phyloP scores from a whole-genome alignment of 1,140 invertebrate species.

The Octopus bimaculoides region DNA sequence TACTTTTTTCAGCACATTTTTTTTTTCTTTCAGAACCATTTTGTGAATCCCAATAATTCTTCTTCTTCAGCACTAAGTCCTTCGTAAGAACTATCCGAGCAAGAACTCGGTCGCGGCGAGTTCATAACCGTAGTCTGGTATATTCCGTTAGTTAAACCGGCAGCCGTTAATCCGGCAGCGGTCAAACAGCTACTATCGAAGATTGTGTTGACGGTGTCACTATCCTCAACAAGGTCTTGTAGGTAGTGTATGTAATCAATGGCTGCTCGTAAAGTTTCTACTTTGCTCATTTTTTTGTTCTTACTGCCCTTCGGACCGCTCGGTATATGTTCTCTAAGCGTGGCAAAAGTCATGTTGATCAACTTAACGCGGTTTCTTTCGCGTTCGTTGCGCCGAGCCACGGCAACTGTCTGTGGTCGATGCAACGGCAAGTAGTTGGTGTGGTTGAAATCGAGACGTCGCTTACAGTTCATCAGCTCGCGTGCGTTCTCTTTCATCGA shows the following conservation, averaged over 20 bases:
- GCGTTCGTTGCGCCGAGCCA: slow-evolving; percentile 85
- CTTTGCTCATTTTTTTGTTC: slow-evolving; percentile 66
- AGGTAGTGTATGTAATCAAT: slow-evolving; percentile 89
- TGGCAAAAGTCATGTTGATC: slow-evolving; percentile 69
- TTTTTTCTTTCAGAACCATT: slow-evolving; percentile 65
- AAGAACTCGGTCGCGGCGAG: slow-evolving; percentile 69
- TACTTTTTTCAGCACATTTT: neutral
- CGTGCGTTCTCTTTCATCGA: slow-evolving; percentile 26
- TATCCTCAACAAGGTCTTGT: slow-evolving; percentile 71
- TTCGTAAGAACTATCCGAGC: slow-evolving; percentile 71
- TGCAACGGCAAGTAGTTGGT: slow-evolving; percentile 31
- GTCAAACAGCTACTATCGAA: slow-evolving; percentile 23
- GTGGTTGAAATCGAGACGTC: slow-evolving; percentile 46
- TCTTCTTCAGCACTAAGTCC: slow-evolving; percentile 87
- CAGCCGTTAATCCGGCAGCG: slow-evolving; percentile 21
- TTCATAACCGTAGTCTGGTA: slow-evolving; percentile 66
- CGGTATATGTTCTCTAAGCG: slow-evolving; percentile 46
- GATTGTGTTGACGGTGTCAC: slow-evolving; percentile 34
- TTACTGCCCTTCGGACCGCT: slow-evolving; percentile 30
- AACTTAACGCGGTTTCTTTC: slow-evolving; percentile 92
- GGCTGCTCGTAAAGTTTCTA: slow-evolving; percentile 91
- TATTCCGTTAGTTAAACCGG: slow-evolving; percentile 51
- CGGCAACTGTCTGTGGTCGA: slow-evolving; percentile 69
- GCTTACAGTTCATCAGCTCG: slow-evolving; percentile 24
- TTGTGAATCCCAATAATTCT: slow-evolving; percentile 83